phyloP scores from a whole-genome alignment of 2,113 vertebrate genomes.

The Laticauda colubrina region DNA sequence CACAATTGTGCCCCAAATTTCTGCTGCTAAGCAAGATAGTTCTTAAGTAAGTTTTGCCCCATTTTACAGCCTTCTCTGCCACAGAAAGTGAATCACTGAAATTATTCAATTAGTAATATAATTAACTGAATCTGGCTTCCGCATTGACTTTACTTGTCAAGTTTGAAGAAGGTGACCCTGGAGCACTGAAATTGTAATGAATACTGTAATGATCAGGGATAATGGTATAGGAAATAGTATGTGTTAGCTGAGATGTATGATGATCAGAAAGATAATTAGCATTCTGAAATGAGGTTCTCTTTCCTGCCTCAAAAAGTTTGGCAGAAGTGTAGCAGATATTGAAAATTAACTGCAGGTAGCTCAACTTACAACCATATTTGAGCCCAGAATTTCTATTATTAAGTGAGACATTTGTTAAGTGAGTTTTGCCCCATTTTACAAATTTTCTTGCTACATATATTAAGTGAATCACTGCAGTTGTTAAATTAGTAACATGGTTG shows the following conservation, averaged over 20 bases:
- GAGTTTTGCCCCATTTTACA: neutral
- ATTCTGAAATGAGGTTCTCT: neutral
- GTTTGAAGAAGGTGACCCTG: too few species aligned
- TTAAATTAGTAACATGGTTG: too few species aligned
- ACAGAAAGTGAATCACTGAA: too few species aligned
- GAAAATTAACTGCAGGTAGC: neutral
- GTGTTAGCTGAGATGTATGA: neutral
- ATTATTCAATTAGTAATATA: too few species aligned
- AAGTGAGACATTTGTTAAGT: neutral
- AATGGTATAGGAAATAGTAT: neutral
- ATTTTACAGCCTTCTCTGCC: too few species aligned
- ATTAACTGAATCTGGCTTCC: too few species aligned
- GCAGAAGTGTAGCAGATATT: neutral
- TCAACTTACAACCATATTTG: neutral
- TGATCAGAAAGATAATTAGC: neutral
- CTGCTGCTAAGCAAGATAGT: neutral
- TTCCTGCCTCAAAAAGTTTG: neutral
- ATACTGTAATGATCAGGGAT: neutral
- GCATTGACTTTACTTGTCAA: too few species aligned
- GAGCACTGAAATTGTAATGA: too few species aligned
- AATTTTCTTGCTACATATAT: neutral
- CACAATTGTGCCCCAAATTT: neutral
- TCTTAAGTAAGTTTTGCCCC: neutral
- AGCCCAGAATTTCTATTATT: neutral
- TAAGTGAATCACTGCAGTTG: too few species aligned